A percentile compares a stretch with the other conserved stretches of the same genome.
phyloP scores from a whole-genome alignment of 2,113 vertebrate species.

The Choloepus hoffmanni region DNA sequence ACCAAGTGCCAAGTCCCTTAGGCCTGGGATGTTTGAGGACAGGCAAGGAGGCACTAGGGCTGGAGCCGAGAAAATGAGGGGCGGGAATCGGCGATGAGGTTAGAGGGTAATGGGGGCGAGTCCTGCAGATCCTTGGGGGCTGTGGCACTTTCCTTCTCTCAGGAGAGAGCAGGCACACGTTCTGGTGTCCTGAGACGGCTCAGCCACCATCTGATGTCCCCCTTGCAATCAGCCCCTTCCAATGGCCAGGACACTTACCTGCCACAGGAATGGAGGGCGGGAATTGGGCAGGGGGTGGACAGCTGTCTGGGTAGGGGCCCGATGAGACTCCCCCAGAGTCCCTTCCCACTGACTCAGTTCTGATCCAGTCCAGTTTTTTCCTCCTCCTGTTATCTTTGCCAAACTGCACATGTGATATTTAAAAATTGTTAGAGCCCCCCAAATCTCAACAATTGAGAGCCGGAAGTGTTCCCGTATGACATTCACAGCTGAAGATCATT shows the following conservation, averaged over 20 bases:
- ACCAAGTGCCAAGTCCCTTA: not conserved
- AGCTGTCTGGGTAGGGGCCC: too few species aligned
- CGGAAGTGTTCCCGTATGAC: not conserved
- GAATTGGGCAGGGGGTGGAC: not conserved
- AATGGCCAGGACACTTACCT: accelerated
- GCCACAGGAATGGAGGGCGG: too few species aligned
- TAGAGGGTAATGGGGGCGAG: not conserved
- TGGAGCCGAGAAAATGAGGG: not conserved
- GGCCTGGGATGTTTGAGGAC: not conserved
- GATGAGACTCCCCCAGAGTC: too few species aligned
- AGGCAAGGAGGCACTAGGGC: not conserved
- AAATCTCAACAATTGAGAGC: not conserved
- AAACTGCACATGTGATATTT: not conserved
- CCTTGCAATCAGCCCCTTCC: not conserved
- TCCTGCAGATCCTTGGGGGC: not conserved
- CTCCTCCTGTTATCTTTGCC: not conserved
- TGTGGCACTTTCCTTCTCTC: not conserved
- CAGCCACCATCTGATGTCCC: too few species aligned
- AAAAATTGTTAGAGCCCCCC: not conserved
- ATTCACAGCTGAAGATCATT: not conserved
- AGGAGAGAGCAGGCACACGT: not conserved
- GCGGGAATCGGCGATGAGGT: too few species aligned
- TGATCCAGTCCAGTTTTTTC: not conserved
- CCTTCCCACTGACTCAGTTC: accelerated
- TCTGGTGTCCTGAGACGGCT: not conserved